Percentiles rank a stretch among this genome's conserved stretches.
These are phyloP conservation scores for Rhombomys opimus DNA, from an alignment of 2,113 vertebrate species.

Conservation along the genomic window DNA sequence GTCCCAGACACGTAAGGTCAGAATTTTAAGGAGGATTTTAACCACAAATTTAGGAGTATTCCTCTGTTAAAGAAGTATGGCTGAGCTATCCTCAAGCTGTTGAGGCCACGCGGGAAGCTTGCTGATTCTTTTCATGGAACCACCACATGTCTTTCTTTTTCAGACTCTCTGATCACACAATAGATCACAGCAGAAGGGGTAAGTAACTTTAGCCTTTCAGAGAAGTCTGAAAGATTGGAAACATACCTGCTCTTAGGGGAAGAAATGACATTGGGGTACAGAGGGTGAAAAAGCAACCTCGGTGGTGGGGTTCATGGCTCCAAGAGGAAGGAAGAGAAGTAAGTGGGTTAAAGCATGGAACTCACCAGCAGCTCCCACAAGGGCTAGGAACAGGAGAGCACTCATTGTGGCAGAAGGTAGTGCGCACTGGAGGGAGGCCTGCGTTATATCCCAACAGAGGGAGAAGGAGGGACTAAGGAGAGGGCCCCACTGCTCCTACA, in stretches of 20 bases:
- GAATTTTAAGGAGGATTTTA: not conserved
- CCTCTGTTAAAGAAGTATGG: too few relatives aligned
- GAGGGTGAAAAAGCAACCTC: not conserved
- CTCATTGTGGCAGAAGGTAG: conserved; percentile 76
- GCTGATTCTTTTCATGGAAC: rapidly evolving
- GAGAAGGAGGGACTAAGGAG: rapidly evolving
- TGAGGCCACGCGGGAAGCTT: too few relatives aligned
- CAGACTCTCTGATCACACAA: not conserved
- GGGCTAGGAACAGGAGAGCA: conserved; percentile 85
- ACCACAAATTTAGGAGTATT: not conserved
- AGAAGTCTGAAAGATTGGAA: not conserved
- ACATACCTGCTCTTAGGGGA: rapidly evolving
- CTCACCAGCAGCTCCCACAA: conserved; percentile 86
- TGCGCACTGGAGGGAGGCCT: too few relatives aligned
- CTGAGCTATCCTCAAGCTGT: too few relatives aligned
- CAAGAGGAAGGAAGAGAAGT: rapidly evolving
- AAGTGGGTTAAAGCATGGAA: not conserved
- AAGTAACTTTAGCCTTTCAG: not conserved
- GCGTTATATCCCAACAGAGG: not conserved
- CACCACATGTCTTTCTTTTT: not conserved
- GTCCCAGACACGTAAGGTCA: too few relatives aligned
- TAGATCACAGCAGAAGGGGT: not conserved
- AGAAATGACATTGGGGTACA: rapidly evolving
- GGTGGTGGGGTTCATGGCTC: rapidly evolving
- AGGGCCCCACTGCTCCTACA: not conserved